A percentile compares a stretch with the other conserved stretches of the same genome.
Conservation (phyloP, 2,113 vertebrate species). For the Podarcis raffonei region DNA sequence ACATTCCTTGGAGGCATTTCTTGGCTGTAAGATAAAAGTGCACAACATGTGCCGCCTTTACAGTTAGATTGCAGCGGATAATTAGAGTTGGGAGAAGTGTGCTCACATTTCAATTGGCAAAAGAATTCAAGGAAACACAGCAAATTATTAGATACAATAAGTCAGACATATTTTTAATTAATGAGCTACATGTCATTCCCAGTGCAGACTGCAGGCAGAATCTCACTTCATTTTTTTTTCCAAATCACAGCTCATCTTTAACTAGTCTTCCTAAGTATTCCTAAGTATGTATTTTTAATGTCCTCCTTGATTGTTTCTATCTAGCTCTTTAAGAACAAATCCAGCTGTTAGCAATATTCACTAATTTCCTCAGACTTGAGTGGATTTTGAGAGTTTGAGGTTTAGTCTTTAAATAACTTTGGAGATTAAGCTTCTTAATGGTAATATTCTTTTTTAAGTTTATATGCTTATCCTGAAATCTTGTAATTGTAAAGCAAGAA, state of each 20-base stretch:
- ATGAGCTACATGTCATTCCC: neutral
- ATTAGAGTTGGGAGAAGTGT: neutral
- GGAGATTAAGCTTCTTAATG: neutral
- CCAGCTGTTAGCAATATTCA: conserved; percentile 1
- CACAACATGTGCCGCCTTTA: neutral
- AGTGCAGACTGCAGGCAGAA: neutral
- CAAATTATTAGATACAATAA: conserved; percentile 9
- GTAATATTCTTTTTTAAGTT: neutral
- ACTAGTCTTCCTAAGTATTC: neutral
- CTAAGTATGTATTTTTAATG: neutral
- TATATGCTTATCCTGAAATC: neutral
- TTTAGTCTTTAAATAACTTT: conserved; percentile 6
- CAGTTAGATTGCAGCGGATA: accelerated
- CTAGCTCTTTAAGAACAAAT: conserved; percentile 14
- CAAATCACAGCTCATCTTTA: conserved; percentile 14
- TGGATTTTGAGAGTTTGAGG: neutral
- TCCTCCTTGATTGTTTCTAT: neutral
- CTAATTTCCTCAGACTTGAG: neutral
- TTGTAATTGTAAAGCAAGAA: neutral
- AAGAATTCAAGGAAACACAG: neutral
- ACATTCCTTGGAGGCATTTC: neutral
- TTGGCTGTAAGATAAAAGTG: neutral
- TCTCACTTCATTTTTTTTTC: neutral
- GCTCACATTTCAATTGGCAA: neutral
- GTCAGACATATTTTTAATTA: neutral